Conservation (phyloP, 2,797 vertebrate genomes). For the Dallia pectoralis region DNA sequence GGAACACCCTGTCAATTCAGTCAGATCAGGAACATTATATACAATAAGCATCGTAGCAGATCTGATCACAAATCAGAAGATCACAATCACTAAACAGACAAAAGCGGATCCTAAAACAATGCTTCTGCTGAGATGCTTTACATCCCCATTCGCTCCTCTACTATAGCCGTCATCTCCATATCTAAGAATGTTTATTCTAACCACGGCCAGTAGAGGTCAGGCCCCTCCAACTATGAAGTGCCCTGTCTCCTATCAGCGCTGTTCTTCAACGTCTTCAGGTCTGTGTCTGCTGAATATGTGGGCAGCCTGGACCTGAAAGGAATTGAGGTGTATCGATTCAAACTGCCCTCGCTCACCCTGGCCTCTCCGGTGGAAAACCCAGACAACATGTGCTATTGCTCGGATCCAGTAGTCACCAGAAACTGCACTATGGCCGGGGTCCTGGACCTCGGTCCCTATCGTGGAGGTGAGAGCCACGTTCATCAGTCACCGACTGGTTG, state of each 20-base stretch:
- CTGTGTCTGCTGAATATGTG: slow-evolving; percentile 78
- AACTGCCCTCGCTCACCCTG: slow-evolving; percentile 72
- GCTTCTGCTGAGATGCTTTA: not conserved
- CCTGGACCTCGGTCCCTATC: slow-evolving; percentile 83
- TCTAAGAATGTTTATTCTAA: slow-evolving; percentile 15
- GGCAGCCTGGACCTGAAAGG: slow-evolving; percentile 73
- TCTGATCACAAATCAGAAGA: not conserved
- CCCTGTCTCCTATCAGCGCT: not conserved
- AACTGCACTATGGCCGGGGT: slow-evolving; percentile 84
- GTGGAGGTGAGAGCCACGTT: slow-evolving; percentile 56
- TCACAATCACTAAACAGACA: not conserved
- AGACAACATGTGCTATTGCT: slow-evolving; percentile 88
- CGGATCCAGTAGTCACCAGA: slow-evolving; percentile 47
- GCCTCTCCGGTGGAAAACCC: slow-evolving; percentile 75
- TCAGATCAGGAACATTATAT: not conserved
- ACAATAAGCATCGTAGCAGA: not conserved
- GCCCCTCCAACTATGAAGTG: slow-evolving; percentile 23
- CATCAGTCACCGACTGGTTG: not conserved
- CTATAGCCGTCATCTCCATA: not conserved
- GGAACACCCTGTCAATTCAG: not conserved
- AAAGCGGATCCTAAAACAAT: not conserved
- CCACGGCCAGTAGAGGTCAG: slow-evolving; percentile 61
- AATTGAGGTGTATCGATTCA: slow-evolving; percentile 84
- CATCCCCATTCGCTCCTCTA: no score
- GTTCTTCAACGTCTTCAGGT: slow-evolving; percentile 66